Base-by-base conservation (phyloP, 2,888 invertebrate species). In the Agelastica alni region DNA sequence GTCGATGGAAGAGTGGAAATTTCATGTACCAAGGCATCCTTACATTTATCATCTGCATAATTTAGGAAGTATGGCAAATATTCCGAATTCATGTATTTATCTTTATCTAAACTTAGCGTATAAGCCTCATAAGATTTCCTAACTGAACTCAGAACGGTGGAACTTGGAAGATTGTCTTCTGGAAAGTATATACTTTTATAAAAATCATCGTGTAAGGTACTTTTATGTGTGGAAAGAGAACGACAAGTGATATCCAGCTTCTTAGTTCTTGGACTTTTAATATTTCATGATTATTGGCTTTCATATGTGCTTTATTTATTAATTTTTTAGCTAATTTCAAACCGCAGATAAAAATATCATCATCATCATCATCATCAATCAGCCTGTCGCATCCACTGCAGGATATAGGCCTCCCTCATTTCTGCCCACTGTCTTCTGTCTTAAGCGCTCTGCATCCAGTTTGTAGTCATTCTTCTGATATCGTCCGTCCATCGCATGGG, bases 221-320 rank as follows among this genome's bases (percentile, higher is more conserved):
- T 54, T 2, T 54, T 48, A 13, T 51, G 52, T 7, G 44, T 45
- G 4, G 55, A 58, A 9, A 67, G 43, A 41, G 60, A 67, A 49
- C 57, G 67, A 14, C 62, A 56, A 32, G 41, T 55, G 53, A 64
- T 46, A 66, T 55, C 67, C 67, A 70, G 17, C 54, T 58, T 18
- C 58, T 43, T 6, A 65, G 59, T 44, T 68, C 66, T 13, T 64
- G 10, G 47, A 67, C 62, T 9, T 31, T 46, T n/a, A 30, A n/a
- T 10, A 58, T 14, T n/a, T 65, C 62, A n/a, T 57, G 39, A 10
- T 10, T 14, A 7, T 59, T 34, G 12, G 65, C 64, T 14, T 58
- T 58, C 13, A 62, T 31, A 13, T 67, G 39, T 1, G 71, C 70
- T 57, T 67, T 69, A 2, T 57, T 34, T 6, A 63, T 47, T 3